Evolutionary conservation across 2,888 invertebrate genomes (phyloP).

Genomic region (Agriotes lineatus): DNA sequence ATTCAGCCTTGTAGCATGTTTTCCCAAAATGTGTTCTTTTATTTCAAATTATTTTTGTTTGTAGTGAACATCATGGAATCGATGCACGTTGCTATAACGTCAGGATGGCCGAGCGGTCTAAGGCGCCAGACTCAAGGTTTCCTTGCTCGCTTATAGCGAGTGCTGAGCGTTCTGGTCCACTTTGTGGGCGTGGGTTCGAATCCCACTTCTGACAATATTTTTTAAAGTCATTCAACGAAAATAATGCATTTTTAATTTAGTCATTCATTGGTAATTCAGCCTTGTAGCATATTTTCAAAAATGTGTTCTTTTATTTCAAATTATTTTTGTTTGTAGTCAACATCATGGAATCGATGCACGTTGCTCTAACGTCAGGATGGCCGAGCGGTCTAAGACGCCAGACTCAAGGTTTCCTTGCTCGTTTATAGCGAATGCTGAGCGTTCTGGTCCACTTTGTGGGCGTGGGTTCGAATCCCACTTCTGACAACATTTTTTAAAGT

Average conservation of each 20-base stretch:
- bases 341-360: too few relatives aligned
- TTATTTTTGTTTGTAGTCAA: too few relatives aligned
- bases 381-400: slow-evolving; percentile 93
- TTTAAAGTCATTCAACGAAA: slow-evolving; percentile 28
- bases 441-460: slow-evolving; percentile 67
- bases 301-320: too few relatives aligned
- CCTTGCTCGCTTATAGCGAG: slow-evolving; percentile 45
- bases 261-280: too few relatives aligned
- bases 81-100: too few relatives aligned
- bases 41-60: too few relatives aligned
- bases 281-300: too few relatives aligned
- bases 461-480: slow-evolving; percentile 66
- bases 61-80: too few relatives aligned
- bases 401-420: slow-evolving; percentile 69
- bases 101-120: slow-evolving; percentile 93
- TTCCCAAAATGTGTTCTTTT: too few relatives aligned
- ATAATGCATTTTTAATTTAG: too few relatives aligned
- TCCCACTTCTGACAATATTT: slow-evolving; percentile 58
- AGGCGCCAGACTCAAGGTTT: slow-evolving; percentile 80
- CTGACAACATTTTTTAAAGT: slow-evolving; percentile 55
- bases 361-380: slow-evolving; percentile 80
- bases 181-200: slow-evolving; percentile 67
- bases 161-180: slow-evolving; percentile 66
- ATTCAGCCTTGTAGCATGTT: too few relatives aligned
- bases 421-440: slow-evolving; percentile 53